Evolutionary conservation across 30 jellyfish, hydroid and myxozoan species (phyloP).

Genomic region (Haliclystus octoradiatus): DNA sequence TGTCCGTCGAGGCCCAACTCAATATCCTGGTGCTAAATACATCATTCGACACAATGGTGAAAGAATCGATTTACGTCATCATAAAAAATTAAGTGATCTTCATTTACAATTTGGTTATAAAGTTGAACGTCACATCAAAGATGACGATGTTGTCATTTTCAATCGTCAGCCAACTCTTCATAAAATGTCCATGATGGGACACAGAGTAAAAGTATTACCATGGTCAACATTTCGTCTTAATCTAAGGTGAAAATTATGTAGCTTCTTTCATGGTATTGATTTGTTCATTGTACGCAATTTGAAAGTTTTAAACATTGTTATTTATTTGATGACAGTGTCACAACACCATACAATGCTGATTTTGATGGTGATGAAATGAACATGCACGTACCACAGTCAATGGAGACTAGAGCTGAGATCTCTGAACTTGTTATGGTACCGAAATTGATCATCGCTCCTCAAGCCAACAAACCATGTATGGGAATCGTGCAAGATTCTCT

Average conservation of each 20-base stretch:
- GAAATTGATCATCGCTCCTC: constrained; percentile 94
- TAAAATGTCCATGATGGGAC: constrained; percentile 99
- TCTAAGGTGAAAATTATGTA: constrained; percentile 40
- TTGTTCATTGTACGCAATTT: background rate
- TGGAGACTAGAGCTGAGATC: constrained; percentile 99
- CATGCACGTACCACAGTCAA: constrained; percentile 99
- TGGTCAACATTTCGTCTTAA: constrained; percentile 99
- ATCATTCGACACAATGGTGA: constrained; percentile 96
- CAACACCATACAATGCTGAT: constrained; percentile 99
- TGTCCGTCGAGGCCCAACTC: constrained; percentile 99
- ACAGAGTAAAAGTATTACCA: constrained; percentile 94
- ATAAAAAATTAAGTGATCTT: constrained; percentile 89
- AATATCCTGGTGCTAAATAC: constrained; percentile 99
- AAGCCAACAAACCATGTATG: constrained; percentile 95
- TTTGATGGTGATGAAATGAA: constrained; percentile 99
- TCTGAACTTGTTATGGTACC: constrained; percentile 97
- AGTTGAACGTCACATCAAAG: constrained; percentile 95
- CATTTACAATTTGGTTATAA: constrained; percentile 95
- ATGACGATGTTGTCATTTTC: constrained; percentile 83
- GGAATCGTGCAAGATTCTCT: constrained; percentile 99
- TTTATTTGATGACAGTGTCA: constrained; percentile 46
- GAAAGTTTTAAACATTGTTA: background rate
- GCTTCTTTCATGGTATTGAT: background rate
- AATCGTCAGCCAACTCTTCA: constrained; percentile 99
- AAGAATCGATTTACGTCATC: constrained; percentile 88